These are phyloP conservation scores for Noctilio leporinus DNA, from an alignment of 2,113 vertebrate species.

Conservation along the genomic window DNA sequence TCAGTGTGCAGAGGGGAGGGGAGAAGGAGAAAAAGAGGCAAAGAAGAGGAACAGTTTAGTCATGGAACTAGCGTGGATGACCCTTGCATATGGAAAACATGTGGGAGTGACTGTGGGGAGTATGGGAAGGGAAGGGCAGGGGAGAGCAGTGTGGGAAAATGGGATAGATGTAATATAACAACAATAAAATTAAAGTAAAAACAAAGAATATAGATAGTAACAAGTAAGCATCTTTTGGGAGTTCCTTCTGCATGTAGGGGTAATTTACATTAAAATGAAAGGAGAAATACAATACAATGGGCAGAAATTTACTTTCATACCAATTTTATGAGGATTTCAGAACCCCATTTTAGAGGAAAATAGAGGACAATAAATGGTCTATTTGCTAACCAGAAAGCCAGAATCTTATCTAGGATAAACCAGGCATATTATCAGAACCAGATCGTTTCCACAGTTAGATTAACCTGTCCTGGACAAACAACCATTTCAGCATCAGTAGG, in stretches of 20 bases:
- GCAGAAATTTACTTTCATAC: neutral
- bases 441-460: neutral
- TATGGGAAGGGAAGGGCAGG: no score
- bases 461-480: neutral
- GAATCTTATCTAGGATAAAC: neutral
- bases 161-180: no score
- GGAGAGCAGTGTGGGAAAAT: no score
- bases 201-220: conserved; percentile 40
- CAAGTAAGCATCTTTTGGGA: neutral
- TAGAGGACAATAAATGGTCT: neutral
- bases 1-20: no score
- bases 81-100: no score
- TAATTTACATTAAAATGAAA: neutral
- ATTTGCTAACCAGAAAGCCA: neutral
- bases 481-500: neutral
- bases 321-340: neutral
- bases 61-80: no score
- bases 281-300: conserved; percentile 3
- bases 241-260: neutral
- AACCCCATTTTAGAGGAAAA: neutral
- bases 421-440: neutral
- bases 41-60: no score
- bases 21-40: no score
- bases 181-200: no score
- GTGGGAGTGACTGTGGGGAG: no score